A percentile compares a stretch with the other conserved stretches of the same genome.
phyloP scores from a whole-genome alignment of 2,113 vertebrate species.

The Microcebus jonahi region DNA sequence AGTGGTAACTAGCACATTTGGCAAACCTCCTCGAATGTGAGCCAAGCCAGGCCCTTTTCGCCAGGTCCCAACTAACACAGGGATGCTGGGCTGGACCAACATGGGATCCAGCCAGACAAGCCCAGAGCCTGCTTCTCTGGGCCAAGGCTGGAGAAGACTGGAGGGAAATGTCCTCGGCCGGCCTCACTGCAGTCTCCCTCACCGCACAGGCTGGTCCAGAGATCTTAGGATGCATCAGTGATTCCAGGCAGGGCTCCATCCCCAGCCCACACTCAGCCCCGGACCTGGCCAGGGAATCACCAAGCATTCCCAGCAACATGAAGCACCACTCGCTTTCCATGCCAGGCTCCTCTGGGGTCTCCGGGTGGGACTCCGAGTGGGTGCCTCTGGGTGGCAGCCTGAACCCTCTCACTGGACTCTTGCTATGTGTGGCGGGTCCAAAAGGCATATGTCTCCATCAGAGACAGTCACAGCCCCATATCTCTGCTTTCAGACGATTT shows the following conservation, averaged over 20 bases:
- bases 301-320: background rate
- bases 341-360: background rate
- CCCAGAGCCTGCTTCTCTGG: background rate
- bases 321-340: background rate
- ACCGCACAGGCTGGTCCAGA: background rate
- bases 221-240: slow-evolving; percentile 41
- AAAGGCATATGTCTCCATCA: background rate
- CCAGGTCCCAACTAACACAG: slow-evolving; percentile 7
- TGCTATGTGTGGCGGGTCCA: background rate
- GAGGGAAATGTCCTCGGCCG: slow-evolving; percentile 44
- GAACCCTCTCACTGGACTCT: background rate
- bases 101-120: slow-evolving; percentile 29
- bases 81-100: slow-evolving; percentile 12
- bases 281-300: slow-evolving; percentile 16
- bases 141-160: slow-evolving; percentile 35
- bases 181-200: background rate
- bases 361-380: background rate
- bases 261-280: slow-evolving; percentile 28
- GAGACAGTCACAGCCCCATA: background rate
- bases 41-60: slow-evolving; percentile 1
- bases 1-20: slow-evolving; percentile 54
- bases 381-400: background rate
- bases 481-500: background rate
- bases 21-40: slow-evolving; percentile 10
- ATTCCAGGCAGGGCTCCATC: slow-evolving; percentile 67